These are phyloP conservation scores for Channa argus DNA, from an alignment of 2,113 vertebrate genomes.

Conservation along the genomic window DNA sequence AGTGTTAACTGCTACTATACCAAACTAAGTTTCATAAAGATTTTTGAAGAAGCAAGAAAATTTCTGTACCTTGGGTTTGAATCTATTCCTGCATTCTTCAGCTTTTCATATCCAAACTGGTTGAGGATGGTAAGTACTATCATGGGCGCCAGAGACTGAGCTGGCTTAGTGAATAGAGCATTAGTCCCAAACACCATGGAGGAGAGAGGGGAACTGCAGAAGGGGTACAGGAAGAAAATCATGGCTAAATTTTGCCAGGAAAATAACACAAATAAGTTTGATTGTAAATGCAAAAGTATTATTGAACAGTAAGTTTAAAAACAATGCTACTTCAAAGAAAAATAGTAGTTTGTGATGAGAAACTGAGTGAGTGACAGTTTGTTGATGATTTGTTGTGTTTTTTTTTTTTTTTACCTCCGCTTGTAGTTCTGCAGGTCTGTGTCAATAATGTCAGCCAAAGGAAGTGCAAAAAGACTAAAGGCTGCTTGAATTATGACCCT, in stretches of 20 bases:
- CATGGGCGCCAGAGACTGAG: constrained; percentile 91
- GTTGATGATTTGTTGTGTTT: not conserved
- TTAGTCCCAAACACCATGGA: constrained; percentile 94
- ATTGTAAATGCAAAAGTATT: not conserved
- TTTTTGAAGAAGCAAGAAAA: constrained; percentile 22
- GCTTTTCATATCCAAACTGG: constrained; percentile 87
- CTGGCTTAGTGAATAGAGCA: constrained; percentile 92
- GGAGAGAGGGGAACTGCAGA: constrained; percentile 86
- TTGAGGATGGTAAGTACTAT: constrained; percentile 87
- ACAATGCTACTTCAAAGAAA: not conserved
- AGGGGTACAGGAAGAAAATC: not conserved
- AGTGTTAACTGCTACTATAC: too few relatives aligned
- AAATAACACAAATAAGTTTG: not conserved
- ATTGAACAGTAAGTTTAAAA: not conserved
- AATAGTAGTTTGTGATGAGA: too few relatives aligned
- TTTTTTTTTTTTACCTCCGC: constrained; percentile 79
- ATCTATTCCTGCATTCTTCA: constrained; percentile 69
- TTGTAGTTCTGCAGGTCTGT: constrained; percentile 88
- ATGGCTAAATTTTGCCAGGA: not conserved
- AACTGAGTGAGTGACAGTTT: not conserved
- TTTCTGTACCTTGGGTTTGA: constrained; percentile 79
- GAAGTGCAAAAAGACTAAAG: constrained; percentile 91
- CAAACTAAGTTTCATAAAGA: too few relatives aligned
- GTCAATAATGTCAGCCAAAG: constrained; percentile 91
- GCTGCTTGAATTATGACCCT: constrained; percentile 89